These are phyloP conservation scores for Threskiornis aethiopicus DNA, from an alignment of 2,797 vertebrate genomes.

Conservation along the genomic window DNA sequence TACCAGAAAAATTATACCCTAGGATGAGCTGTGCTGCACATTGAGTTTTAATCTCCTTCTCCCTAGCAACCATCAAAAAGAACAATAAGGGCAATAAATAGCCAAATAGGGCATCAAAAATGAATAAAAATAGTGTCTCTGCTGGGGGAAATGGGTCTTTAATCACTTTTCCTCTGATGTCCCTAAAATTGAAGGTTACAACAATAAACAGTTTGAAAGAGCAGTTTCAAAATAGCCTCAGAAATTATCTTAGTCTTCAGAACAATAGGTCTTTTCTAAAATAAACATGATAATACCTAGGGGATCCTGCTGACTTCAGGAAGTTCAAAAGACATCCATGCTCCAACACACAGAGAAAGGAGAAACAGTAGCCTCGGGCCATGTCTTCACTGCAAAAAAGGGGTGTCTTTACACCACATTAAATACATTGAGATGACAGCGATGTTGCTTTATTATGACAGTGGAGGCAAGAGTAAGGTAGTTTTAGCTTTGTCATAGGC, in stretches of 20 bases:
- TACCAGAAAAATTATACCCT: slow-evolving; percentile 54
- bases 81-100: slow-evolving; percentile 62
- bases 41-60: slow-evolving; percentile 51
- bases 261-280: slow-evolving; percentile 32
- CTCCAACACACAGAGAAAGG: not conserved
- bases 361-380: not conserved
- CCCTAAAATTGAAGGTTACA: slow-evolving; percentile 44
- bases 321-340: not conserved
- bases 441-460: not conserved
- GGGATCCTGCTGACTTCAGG: not conserved
- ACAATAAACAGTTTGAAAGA: slow-evolving; percentile 23
- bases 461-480: not conserved
- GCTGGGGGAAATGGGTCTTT: slow-evolving; percentile 24
- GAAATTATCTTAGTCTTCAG: not conserved
- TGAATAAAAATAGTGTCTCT: slow-evolving; percentile 47
- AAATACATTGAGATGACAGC: not conserved
- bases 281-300: slow-evolving; percentile 5
- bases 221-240: slow-evolving; percentile 21
- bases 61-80: slow-evolving; percentile 50
- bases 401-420: not conserved
- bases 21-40: not conserved
- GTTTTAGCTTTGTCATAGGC: not conserved
- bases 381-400: not conserved
- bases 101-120: slow-evolving; percentile 37
- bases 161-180: slow-evolving; percentile 47